Conservation (phyloP, 2,113 vertebrate genomes). For the Pachypanchax playfairii region DNA sequence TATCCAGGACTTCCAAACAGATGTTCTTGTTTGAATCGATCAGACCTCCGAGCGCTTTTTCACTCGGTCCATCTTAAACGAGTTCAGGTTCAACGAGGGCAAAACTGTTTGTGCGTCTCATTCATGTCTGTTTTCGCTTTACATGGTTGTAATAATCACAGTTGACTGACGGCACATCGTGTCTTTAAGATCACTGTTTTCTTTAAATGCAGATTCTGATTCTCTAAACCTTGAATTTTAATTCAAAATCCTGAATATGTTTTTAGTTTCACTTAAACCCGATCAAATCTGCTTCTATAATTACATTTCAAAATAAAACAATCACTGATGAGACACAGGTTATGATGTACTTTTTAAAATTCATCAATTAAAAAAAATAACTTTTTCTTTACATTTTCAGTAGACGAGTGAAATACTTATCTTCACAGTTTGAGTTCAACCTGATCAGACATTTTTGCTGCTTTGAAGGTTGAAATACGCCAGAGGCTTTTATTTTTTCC, state of each 20-base stretch:
- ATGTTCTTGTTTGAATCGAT: not conserved
- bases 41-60: not conserved
- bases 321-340: too few species aligned
- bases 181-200: too few species aligned
- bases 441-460: constrained; percentile 9
- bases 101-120: not conserved
- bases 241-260: too few species aligned
- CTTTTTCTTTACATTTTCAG: not conserved
- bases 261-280: too few species aligned
- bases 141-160: too few species aligned
- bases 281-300: too few species aligned
- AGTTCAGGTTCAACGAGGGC: not conserved
- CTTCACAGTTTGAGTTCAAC: constrained; percentile 5
- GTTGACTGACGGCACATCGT: too few species aligned
- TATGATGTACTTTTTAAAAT: too few species aligned
- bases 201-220: too few species aligned
- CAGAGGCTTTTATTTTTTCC: constrained; percentile 9
- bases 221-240: too few species aligned
- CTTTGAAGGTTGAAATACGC: constrained; percentile 24
- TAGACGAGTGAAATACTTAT: not conserved
- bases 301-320: too few species aligned
- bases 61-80: not conserved
- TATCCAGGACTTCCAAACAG: not conserved
- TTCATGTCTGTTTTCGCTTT: not conserved
- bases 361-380: not conserved